Evolutionary conservation across 2,888 invertebrate genomes (phyloP), one percentile per base, ranked within the genome.

Genomic region (Machimus atricapillus): DNA sequence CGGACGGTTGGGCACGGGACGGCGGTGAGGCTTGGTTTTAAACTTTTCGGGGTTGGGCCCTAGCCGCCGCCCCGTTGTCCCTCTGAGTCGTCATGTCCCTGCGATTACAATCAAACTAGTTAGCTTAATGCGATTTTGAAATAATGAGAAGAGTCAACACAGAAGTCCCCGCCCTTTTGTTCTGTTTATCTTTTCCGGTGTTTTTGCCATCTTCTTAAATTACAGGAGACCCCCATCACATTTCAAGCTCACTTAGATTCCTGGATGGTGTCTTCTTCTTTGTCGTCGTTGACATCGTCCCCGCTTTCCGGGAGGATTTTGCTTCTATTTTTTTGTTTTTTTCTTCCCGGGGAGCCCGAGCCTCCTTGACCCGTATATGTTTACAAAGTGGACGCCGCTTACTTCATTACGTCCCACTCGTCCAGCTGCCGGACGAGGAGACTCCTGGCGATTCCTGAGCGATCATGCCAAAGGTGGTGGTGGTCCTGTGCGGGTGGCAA

Each of bases 91-190:
- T 83, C 82, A 82, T 66, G 66, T 46, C 73, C 83, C 86, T 87
- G 81, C 86, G 88, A 88, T 88, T 88, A 88, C 88, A 87, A 88
- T 88, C 88, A 87, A 88, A 88, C 87, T 88, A 88, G 88, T 88
- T 88, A 88, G 88, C 87, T 87, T 88, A 88, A 88, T 88, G 88
- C 87, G 88, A 88, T 88, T 88, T 86, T 85, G 81, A 87, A 88
- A 88, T 88, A 88, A 88, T 87, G 82, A 88, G 87, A 88, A 87
- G 86, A 88, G 87, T 88, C 88, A 87, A 88, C 86, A 88, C 31
- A 73, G 58, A 87, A 82, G 66, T 23, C 83, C 52, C 78, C 87
- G 79, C 27, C 85, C 86, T 85, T 88, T 88, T 87, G 86, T 87
- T 87, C 83, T 88, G 87, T 88, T 88, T 88, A 87, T 87, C 87